Evolutionary conservation across 2,113 vertebrate species (phyloP).

Genomic region (Machaerirhynchus nigripectus): DNA sequence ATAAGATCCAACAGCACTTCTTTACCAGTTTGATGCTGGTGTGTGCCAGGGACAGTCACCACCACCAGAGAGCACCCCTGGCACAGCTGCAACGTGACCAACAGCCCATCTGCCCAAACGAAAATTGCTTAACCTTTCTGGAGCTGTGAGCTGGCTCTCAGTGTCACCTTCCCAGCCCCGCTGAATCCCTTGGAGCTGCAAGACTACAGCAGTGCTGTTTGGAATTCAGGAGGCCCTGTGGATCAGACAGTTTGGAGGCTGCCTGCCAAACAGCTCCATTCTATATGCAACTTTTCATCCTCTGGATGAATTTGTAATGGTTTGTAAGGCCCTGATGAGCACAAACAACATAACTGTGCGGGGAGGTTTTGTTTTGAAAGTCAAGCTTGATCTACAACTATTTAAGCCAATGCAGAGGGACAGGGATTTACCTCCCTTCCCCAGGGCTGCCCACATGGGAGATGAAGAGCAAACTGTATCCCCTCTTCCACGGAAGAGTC

Average conservation of each 20-base stretch:
- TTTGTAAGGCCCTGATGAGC: neutral
- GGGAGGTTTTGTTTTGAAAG: neutral
- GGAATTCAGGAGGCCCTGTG: accelerated
- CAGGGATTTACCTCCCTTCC: neutral
- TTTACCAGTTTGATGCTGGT: neutral
- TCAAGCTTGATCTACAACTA: neutral
- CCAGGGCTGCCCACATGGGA: neutral
- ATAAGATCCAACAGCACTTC: neutral
- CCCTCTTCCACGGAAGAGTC: neutral
- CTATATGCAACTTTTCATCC: neutral
- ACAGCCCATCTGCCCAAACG: neutral
- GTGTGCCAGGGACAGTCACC: neutral
- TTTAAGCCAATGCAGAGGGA: neutral
- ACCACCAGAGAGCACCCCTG: neutral
- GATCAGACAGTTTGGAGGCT: neutral
- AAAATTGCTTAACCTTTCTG: neutral
- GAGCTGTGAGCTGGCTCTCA: neutral
- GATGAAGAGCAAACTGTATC: neutral
- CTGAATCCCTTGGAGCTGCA: neutral
- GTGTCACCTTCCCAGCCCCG: neutral
- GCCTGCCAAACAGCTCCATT: neutral
- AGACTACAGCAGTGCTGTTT: neutral
- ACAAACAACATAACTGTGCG: neutral
- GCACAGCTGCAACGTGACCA: neutral
- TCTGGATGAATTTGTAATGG: neutral